phyloP scores from a whole-genome alignment of 2,797 vertebrate genomes.

The Triplophysa yarkandensis region DNA sequence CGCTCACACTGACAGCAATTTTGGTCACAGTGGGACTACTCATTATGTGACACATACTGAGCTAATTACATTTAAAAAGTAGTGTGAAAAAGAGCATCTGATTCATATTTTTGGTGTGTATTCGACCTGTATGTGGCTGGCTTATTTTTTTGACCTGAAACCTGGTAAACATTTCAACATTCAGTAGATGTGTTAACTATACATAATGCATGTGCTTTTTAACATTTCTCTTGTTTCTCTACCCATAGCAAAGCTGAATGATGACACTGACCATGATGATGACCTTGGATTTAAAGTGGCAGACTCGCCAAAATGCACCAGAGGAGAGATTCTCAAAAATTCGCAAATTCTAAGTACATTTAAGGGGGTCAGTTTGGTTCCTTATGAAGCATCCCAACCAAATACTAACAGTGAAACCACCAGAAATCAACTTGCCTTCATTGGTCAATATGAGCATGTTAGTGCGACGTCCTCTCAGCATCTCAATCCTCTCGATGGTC shows the following conservation, averaged over 20 bases:
- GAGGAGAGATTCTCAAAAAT: conserved; percentile 6
- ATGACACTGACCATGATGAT: conserved; percentile 1
- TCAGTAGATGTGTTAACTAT: background rate
- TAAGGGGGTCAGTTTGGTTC: background rate
- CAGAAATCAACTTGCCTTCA: background rate
- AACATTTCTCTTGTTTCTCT: background rate
- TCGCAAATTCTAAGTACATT: background rate
- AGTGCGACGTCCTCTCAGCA: background rate
- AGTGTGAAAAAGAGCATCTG: conserved; percentile 33
- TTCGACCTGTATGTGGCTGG: background rate
- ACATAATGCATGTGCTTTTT: background rate
- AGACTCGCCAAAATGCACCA: conserved; percentile 8
- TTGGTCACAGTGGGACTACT: conserved; percentile 41
- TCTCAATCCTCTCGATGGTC: background rate
- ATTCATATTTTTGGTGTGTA: conserved; percentile 34
- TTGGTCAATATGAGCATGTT: background rate
- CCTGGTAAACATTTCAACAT: background rate
- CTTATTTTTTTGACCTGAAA: background rate
- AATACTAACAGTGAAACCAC: background rate
- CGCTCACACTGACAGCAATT: conserved; percentile 42
- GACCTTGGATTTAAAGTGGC: conserved; percentile 14
- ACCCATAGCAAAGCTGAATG: conserved; percentile 3
- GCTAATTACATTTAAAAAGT: conserved; percentile 35
- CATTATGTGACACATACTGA: conserved; percentile 40
- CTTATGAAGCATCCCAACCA: conserved; percentile 11